phyloP scores from a whole-genome alignment of 30 jellyfish, hydroid and myxozoan genomes.

The Cassiopea andromeda region DNA sequence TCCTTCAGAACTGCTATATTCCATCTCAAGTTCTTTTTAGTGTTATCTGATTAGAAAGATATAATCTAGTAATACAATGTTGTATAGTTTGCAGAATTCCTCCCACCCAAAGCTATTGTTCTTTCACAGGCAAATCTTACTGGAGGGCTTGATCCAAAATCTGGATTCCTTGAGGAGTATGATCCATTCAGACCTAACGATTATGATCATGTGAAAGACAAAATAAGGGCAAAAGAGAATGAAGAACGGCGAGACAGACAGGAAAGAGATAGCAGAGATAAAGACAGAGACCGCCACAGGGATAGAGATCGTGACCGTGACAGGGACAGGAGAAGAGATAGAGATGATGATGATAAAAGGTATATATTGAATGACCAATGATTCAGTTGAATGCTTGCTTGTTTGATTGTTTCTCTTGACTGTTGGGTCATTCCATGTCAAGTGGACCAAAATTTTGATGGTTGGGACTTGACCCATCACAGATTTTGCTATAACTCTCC shows the following conservation, averaged over 20 bases:
- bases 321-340: slow-evolving; percentile 63
- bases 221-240: slow-evolving; percentile 44
- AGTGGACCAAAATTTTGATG: too few species aligned
- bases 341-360: slow-evolving; percentile 72
- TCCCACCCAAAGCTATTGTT: background rate
- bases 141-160: slow-evolving; percentile 72
- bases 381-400: background rate
- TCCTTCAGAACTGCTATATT: too few species aligned
- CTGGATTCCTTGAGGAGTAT: slow-evolving; percentile 84
- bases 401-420: background rate
- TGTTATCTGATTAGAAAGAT: too few species aligned
- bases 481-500: too few species aligned
- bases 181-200: slow-evolving; percentile 97
- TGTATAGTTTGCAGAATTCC: background rate
- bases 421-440: too few species aligned
- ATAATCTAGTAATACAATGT: background rate
- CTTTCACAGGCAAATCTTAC: slow-evolving; percentile 78
- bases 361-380: background rate
- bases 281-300: slow-evolving; percentile 75
- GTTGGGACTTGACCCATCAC: too few species aligned
- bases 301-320: slow-evolving; percentile 64
- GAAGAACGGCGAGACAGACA: slow-evolving; percentile 77
- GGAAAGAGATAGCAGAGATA: slow-evolving; percentile 69
- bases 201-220: slow-evolving; percentile 66
- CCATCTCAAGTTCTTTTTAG: too few species aligned